Conservation (phyloP, 2,888 invertebrate genomes). For the Drosophila barbarae region DNA sequence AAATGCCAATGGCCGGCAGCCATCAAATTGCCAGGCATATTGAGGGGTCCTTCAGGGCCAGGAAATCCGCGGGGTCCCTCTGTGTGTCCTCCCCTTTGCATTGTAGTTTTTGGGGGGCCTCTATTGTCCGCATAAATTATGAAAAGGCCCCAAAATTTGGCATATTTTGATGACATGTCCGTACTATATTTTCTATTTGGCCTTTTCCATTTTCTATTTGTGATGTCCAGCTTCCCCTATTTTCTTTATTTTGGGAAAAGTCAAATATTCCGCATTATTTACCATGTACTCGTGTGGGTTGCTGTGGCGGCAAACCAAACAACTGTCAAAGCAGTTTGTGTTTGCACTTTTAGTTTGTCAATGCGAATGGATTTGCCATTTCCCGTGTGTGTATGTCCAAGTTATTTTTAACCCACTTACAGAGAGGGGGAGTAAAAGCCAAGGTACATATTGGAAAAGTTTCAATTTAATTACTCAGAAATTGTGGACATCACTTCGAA, state of each 20-base stretch:
- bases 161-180: slow-evolving; percentile 31
- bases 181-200: slow-evolving; percentile 23
- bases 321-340: slow-evolving; percentile 42
- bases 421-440: slow-evolving; percentile 2
- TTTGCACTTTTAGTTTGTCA: slow-evolving; percentile 42
- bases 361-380: slow-evolving; percentile 25
- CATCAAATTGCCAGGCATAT: slow-evolving; percentile 30
- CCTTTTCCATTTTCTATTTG: slow-evolving; percentile 23
- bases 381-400: slow-evolving; percentile 21
- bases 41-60: slow-evolving; percentile 10
- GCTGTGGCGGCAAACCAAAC: slow-evolving; percentile 44
- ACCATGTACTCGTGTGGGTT: slow-evolving; percentile 38
- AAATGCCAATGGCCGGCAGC: slow-evolving; percentile 40
- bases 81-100: slow-evolving; percentile 3
- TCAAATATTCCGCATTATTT: slow-evolving; percentile 48
- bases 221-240: slow-evolving; percentile 8
- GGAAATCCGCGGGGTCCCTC: not conserved
- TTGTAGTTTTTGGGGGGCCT: slow-evolving; percentile 22
- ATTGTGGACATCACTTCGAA: not conserved
- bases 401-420: slow-evolving; percentile 25
- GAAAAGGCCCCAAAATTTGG: slow-evolving; percentile 13
- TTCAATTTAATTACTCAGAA: slow-evolving; percentile 15
- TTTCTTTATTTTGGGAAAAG: slow-evolving; percentile 6
- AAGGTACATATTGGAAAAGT: slow-evolving; percentile 4
- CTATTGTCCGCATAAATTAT: slow-evolving; percentile 38